These are phyloP conservation scores for Dasypolia templi DNA, from an alignment of 2,888 invertebrate genomes.

Conservation along the genomic window DNA sequence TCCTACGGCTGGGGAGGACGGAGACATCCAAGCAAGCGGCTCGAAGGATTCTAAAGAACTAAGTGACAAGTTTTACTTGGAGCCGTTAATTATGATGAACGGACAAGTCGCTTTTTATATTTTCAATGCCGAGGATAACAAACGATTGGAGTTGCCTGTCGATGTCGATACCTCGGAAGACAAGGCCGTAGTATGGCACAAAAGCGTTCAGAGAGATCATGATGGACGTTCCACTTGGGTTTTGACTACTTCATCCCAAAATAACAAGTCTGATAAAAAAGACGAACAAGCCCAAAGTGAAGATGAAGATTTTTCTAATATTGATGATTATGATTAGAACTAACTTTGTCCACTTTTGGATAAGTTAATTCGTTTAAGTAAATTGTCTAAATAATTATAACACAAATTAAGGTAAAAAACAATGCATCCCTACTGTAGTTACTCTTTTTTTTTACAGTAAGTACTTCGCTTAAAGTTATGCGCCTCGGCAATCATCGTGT, in stretches of 20 bases:
- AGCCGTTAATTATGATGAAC: constrained; percentile 22
- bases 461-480: neutral
- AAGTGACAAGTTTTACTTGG: constrained; percentile 25
- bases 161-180: neutral
- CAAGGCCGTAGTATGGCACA: neutral
- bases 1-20: neutral
- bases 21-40: neutral
- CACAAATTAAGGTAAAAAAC: neutral
- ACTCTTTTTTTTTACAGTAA: neutral
- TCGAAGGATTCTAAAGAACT: constrained; percentile 6
- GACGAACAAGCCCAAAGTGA: neutral
- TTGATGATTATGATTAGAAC: constrained; percentile 25
- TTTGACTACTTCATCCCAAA: neutral
- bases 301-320: constrained; percentile 29
- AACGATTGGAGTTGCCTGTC: neutral
- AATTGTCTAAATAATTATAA: too few relatives aligned
- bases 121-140: constrained; percentile 1
- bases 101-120: constrained; percentile 31
- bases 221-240: constrained; percentile 4
- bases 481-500: neutral
- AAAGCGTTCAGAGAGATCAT: neutral
- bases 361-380: neutral
- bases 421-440: neutral
- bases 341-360: neutral
- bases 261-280: neutral